phyloP scores from a whole-genome alignment of 2,113 vertebrate genomes.

The Myotis lucifugus region DNA sequence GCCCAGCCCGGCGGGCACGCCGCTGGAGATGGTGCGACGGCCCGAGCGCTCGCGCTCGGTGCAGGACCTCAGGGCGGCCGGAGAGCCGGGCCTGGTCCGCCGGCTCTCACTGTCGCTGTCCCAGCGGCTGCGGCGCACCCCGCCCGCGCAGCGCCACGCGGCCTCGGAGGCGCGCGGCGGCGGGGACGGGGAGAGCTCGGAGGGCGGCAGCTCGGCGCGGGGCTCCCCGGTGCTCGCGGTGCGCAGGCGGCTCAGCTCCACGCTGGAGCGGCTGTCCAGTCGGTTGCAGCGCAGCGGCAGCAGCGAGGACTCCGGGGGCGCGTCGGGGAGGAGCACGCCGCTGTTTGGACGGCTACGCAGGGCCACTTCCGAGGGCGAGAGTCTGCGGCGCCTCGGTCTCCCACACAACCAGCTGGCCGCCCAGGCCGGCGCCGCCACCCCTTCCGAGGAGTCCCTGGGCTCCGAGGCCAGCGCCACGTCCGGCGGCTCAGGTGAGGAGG shows the following conservation, averaged over 20 bases:
- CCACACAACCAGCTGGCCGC: conserved; percentile 89
- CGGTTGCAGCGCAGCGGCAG: conserved; percentile 92
- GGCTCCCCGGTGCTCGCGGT: conserved; percentile 91
- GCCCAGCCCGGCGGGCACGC: conserved; percentile 91
- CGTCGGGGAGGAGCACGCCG: conserved; percentile 82
- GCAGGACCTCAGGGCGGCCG: conserved; percentile 93
- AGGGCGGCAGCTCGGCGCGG: conserved; percentile 78
- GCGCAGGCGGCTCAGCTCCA: conserved; percentile 94
- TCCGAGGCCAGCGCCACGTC: conserved; percentile 89
- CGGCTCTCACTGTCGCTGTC: conserved; percentile 89
- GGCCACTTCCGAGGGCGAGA: conserved; percentile 92
- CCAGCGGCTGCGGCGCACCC: conserved; percentile 90
- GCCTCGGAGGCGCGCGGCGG: conserved; percentile 86
- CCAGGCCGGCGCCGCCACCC: conserved; percentile 84
- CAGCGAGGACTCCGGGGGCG: conserved; percentile 82
- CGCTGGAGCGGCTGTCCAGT: conserved; percentile 93
- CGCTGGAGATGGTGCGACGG: conserved; percentile 89
- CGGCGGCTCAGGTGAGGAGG: conserved; percentile 77
- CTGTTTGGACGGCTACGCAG: conserved; percentile 91
- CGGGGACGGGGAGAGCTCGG: conserved; percentile 85
- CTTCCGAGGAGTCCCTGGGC: conserved; percentile 94
- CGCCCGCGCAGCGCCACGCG: conserved; percentile 85
- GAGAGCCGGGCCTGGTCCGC: conserved; percentile 93
- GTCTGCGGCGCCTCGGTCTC: conserved; percentile 83
- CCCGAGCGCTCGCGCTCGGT: conserved; percentile 94